These are phyloP conservation scores for Xiphorhynchus erythropygius DNA, from an alignment of 2,797 vertebrate species.

Conservation along the genomic window DNA sequence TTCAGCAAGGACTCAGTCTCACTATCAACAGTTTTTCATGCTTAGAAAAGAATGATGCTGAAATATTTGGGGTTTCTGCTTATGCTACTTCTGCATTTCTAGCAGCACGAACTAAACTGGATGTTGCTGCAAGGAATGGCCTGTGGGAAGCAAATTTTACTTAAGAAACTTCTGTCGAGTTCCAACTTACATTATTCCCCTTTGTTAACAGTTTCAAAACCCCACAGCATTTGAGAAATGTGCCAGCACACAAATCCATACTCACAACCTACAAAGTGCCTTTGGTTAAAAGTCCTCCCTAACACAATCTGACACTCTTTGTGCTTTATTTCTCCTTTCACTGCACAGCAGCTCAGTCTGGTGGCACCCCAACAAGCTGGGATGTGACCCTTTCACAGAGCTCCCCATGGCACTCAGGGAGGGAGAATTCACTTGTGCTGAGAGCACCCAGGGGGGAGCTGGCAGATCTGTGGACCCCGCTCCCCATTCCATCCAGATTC, in stretches of 20 bases:
- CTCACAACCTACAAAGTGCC: background rate
- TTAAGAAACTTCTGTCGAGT: background rate
- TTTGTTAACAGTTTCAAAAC: conserved; percentile 1
- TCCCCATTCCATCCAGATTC: background rate
- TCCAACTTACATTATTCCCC: background rate
- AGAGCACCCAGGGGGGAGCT: background rate
- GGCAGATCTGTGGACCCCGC: background rate
- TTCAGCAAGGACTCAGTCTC: background rate
- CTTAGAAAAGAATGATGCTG: background rate
- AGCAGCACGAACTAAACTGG: background rate
- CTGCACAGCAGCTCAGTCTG: background rate
- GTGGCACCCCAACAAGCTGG: background rate
- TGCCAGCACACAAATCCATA: background rate
- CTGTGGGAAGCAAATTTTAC: background rate
- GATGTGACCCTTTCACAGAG: background rate
- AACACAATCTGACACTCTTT: background rate
- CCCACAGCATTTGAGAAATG: background rate
- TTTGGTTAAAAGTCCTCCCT: background rate
- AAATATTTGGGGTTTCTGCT: background rate
- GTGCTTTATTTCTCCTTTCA: background rate
- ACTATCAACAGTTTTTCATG: background rate
- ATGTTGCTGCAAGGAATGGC: background rate
- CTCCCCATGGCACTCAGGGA: background rate
- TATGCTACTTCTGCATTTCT: background rate
- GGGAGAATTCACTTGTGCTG: background rate